A percentile compares a stretch with the other conserved stretches of the same genome.
Conservation (phyloP, 2,113 vertebrate species). For the Seriola aureovittata region DNA sequence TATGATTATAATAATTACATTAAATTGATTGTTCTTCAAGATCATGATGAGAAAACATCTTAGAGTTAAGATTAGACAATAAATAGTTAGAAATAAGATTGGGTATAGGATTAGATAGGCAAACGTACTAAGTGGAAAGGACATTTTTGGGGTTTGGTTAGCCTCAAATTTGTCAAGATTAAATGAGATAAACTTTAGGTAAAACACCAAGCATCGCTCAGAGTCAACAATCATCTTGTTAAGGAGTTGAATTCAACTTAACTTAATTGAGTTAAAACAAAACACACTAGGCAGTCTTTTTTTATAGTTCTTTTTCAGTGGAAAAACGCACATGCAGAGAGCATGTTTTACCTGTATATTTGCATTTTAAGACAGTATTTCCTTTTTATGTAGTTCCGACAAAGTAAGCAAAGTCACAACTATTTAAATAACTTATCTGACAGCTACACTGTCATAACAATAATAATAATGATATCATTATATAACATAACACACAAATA, state of each 20-base stretch:
- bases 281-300: not conserved
- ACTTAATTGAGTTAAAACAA: not conserved
- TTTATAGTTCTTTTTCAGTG: not conserved
- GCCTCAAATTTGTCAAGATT: not conserved
- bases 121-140: not conserved
- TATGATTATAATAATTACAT: not conserved
- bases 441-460: not conserved
- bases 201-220: not conserved
- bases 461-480: not conserved
- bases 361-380: conserved; percentile 4
- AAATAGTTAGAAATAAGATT: not conserved
- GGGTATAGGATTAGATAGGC: not conserved
- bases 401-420: not conserved
- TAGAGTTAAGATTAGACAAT: not conserved
- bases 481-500: not conserved
- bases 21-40: not conserved
- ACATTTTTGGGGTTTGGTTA: not conserved
- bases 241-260: not conserved
- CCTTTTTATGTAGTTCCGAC: not conserved
- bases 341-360: conserved; percentile 1
- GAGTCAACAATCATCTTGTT: not conserved
- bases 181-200: not conserved
- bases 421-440: not conserved
- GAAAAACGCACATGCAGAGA: not conserved
- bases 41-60: not conserved